Evolutionary conservation across 2,888 invertebrate genomes (phyloP).

Genomic region (Drosophila melanosoma): DNA sequence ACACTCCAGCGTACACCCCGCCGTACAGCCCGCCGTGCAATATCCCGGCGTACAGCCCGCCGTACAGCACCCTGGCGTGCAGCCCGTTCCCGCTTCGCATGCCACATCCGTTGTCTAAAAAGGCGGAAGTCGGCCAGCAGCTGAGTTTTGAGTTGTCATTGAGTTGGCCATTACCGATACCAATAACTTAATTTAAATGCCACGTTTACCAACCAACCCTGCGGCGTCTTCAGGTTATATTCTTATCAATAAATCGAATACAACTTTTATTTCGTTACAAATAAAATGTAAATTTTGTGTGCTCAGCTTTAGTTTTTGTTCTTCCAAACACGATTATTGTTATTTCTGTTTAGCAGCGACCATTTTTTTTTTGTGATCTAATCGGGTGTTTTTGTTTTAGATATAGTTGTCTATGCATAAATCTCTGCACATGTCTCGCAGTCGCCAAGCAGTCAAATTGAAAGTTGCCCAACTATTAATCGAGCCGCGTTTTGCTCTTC

Average conservation of each 20-base stretch:
- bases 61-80: slow-evolving; percentile 22
- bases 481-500: slow-evolving; percentile 19
- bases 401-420: slow-evolving; percentile 6
- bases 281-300: slow-evolving; percentile 35
- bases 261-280: slow-evolving; percentile 53
- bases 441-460: slow-evolving; percentile 27
- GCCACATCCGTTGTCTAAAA: slow-evolving; percentile 60
- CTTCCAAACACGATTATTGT: slow-evolving; percentile 51
- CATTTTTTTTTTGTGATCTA: slow-evolving; percentile 45
- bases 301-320: background rate
- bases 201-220: slow-evolving; percentile 7
- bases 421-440: slow-evolving; percentile 15
- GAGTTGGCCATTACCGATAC: slow-evolving; percentile 18
- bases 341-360: slow-evolving; percentile 44
- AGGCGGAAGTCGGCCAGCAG: slow-evolving; percentile 35
- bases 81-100: slow-evolving; percentile 54
- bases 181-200: slow-evolving; percentile 21
- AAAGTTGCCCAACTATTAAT: slow-evolving; percentile 58
- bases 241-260: slow-evolving; percentile 63
- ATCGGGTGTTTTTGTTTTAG: slow-evolving; percentile 10
- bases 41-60: slow-evolving; percentile 17
- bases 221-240: slow-evolving; percentile 19
- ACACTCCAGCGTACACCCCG: slow-evolving; percentile 10
- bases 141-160: slow-evolving; percentile 25
- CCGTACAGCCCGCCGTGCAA: slow-evolving; percentile 26